Base-by-base conservation (phyloP, 2,888 invertebrate species). In the Drosophila meridiana region DNA sequence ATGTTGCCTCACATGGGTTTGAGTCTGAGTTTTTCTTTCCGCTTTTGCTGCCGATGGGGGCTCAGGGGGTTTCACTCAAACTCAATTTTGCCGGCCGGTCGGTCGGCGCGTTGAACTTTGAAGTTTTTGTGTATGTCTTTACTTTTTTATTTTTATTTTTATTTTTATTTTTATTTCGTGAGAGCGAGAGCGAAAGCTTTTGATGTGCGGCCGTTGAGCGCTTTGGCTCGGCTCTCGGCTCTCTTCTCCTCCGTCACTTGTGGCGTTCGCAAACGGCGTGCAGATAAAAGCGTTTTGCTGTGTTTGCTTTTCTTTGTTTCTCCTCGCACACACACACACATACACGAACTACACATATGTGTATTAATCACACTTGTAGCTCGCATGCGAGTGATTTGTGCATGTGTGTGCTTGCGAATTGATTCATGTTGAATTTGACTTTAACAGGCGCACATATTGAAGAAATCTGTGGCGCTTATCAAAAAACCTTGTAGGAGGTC, bases 61-160 rank as follows among this genome's bases (percentile, higher is more conserved):
- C n/a, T n/a, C 8, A 40, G 13, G 40, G 40, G 40, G 40, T 40
- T 40, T 14, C 71, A 73, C 65, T 79, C 70, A 77, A 80, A 68
- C 73, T 67, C 48, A 74, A 74, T 76, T 63, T 52, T 56, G 67
- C 53, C 69, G 58, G 64, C 57, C 58, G 52, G 61, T 56, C 64
- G 48, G 56, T 52, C 66, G 63, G 76, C 76, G 68, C 87, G 80
- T 79, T 84, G 84, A 84, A 84, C 84, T 88, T 87, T 82, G 73
- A 76, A 87, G 84, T 79, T 72, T 55, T 5, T 14, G 38, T 72
- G 45, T 48, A n/a, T 45, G 26, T n/a, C 30, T 50, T 40, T 42
- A 40, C 30, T 50, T 26, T 38, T 55, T 38, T 7, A 5, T 20
- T 20, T 20, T 20, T 20, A 20, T n/a, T 32, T 34, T 36, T 40